Evolutionary conservation across 1,140 invertebrate species (phyloP).

Genomic region (Trissolcus basalis): DNA sequence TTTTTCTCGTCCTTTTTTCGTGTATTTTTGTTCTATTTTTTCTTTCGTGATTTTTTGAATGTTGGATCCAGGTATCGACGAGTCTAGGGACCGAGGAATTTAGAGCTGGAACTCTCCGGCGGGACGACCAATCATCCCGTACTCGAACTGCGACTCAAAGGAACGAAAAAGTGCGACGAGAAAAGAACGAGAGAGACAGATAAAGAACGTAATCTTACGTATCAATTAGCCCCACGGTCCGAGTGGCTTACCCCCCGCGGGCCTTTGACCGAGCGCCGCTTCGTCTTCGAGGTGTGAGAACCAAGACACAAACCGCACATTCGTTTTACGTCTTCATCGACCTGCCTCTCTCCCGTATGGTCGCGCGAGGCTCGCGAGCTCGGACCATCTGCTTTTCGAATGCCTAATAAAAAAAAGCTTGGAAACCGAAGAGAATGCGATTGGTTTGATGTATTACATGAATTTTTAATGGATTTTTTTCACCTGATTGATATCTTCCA

Average conservation of each 20-base stretch:
- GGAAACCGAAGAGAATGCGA: conserved; percentile 35
- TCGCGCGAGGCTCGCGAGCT: conserved; percentile 40
- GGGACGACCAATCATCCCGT: conserved; percentile 66
- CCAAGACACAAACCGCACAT: conserved; percentile 60
- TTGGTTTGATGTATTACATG: conserved; percentile 36
- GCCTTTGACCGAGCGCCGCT: conserved; percentile 75
- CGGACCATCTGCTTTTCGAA: conserved; percentile 37
- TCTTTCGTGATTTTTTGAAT: conserved; percentile 3
- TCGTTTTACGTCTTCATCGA: conserved; percentile 66
- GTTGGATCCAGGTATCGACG: conserved; percentile 42
- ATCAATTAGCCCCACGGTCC: conserved; percentile 76
- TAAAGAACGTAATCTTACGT: conserved; percentile 75
- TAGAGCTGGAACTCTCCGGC: conserved; percentile 61
- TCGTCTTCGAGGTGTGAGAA: conserved; percentile 74
- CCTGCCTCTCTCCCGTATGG: conserved; percentile 20
- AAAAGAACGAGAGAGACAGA: conserved; percentile 50
- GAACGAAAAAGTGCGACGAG: conserved; percentile 22
- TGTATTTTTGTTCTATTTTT: conserved; percentile 32
- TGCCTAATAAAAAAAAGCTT: conserved; percentile 13
- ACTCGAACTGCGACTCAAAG: conserved; percentile 35
- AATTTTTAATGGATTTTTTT: conserved; percentile 50
- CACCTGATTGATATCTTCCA: not conserved
- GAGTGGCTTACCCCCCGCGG: conserved; percentile 75
- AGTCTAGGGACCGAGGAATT: conserved; percentile 62
- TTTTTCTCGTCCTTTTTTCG: no score